Evolutionary conservation across 2,888 invertebrate species (phyloP).

Genomic region (Muschampia plurimacula): DNA sequence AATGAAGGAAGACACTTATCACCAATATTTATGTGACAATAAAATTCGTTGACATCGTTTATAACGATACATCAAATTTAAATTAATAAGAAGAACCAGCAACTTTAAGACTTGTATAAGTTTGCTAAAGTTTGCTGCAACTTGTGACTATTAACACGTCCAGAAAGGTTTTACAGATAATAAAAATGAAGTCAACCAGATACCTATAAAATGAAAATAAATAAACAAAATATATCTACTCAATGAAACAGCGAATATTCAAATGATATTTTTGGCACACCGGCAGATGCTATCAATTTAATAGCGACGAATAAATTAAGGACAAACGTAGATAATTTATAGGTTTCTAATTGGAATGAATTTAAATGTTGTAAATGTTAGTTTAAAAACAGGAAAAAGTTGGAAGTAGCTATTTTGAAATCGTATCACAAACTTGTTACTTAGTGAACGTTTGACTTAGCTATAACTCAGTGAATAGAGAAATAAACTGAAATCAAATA

Average conservation of each 20-base stretch:
- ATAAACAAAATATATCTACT: conserved; percentile 50
- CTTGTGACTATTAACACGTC: not conserved
- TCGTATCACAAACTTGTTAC: conserved; percentile 10
- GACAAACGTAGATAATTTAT: conserved; percentile 32
- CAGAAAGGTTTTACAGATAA: not conserved
- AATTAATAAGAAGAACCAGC: conserved; percentile 24
- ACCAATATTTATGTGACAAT: conserved; percentile 56
- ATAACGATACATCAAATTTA: conserved; percentile 28
- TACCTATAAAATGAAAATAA: not conserved
- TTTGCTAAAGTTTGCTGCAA: not conserved
- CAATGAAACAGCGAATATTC: conserved; percentile 43
- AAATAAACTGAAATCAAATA: conserved; percentile 28
- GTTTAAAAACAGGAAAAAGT: conserved; percentile 16
- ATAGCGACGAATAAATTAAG: conserved; percentile 37
- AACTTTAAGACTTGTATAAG: not conserved
- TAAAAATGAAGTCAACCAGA: not conserved
- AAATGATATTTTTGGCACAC: conserved; percentile 28
- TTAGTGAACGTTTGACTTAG: not conserved
- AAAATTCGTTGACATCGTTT: conserved; percentile 49
- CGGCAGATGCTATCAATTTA: conserved; percentile 37
- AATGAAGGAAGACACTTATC: conserved; percentile 51
- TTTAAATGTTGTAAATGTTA: conserved; percentile 10
- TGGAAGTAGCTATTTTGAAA: conserved; percentile 1
- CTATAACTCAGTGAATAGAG: conserved; percentile 13
- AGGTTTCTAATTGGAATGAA: conserved; percentile 36